Evolutionary conservation across 2,797 vertebrate species (phyloP).

Genomic region (Alfaro cultratus): DNA sequence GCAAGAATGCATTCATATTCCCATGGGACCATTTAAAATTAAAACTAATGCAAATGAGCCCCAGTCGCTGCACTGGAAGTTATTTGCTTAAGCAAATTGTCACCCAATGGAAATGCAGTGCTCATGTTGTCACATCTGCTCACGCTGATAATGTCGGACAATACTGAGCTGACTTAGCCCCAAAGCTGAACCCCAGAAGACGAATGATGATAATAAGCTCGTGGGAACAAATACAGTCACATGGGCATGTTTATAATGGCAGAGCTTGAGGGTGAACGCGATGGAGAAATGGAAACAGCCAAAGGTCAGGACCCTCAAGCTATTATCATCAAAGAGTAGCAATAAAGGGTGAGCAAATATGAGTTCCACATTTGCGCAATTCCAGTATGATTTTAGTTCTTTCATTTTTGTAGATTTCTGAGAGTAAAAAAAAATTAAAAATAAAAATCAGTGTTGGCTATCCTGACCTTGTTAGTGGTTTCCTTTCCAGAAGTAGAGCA

Average conservation of each 20-base stretch:
- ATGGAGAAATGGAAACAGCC: constrained; percentile 12
- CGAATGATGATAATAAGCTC: constrained; percentile 12
- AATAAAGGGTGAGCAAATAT: background rate
- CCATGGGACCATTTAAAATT: constrained; percentile 52
- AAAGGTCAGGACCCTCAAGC: constrained; percentile 5
- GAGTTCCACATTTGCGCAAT: background rate
- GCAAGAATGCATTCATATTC: constrained; percentile 23
- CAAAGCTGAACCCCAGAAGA: constrained; percentile 42
- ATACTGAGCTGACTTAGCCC: constrained; percentile 26
- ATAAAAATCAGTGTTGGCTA: too few species aligned
- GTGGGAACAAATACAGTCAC: constrained; percentile 5
- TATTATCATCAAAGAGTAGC: background rate
- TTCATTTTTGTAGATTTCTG: background rate
- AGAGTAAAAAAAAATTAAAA: background rate
- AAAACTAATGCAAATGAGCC: constrained; percentile 67
- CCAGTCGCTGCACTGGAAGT: constrained; percentile 53
- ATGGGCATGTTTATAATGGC: background rate
- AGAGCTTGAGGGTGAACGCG: background rate
- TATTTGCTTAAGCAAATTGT: constrained; percentile 64
- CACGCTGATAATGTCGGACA: constrained; percentile 9
- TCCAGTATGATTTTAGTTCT: background rate
- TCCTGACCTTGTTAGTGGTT: background rate
- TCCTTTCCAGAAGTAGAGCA: background rate
- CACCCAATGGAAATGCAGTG: constrained; percentile 29
- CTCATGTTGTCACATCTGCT: constrained; percentile 18